These are phyloP conservation scores for Pygathrix nemaeus DNA, from an alignment of 2,113 vertebrate genomes.

Conservation along the genomic window DNA sequence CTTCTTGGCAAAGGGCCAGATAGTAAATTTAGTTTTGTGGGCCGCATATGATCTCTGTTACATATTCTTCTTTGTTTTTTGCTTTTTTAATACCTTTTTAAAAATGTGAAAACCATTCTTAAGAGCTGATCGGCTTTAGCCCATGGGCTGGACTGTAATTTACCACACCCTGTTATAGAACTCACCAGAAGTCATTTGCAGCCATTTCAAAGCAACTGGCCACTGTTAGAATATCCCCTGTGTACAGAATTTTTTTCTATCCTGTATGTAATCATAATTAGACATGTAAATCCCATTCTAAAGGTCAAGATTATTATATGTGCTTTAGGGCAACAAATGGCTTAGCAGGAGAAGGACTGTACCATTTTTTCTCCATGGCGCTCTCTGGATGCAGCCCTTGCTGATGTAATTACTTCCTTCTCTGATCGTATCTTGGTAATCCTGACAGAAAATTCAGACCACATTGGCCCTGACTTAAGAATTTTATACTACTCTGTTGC, in stretches of 20 bases:
- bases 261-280: background rate
- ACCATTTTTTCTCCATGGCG: background rate
- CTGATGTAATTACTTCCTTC: background rate
- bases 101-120: conserved; percentile 12
- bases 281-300: background rate
- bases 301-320: background rate
- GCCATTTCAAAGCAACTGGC: conserved; percentile 34
- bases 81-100: background rate
- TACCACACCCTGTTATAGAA: background rate
- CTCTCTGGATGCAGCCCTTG: background rate
- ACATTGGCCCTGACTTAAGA: background rate
- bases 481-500: background rate
- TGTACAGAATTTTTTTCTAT: background rate
- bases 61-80: background rate
- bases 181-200: conserved; percentile 38
- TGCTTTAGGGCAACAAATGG: background rate
- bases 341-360: background rate
- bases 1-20: conserved; percentile 3
- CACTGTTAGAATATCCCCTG: background rate
- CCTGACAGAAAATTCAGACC: conserved; percentile 17
- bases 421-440: background rate
- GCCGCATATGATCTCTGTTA: background rate
- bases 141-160: background rate
- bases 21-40: background rate
- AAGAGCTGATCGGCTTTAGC: background rate